Percentiles rank a stretch among this genome's conserved stretches.
Conservation (phyloP, 2,797 vertebrate genomes). For the Enteromius unitaeniatus region DNA sequence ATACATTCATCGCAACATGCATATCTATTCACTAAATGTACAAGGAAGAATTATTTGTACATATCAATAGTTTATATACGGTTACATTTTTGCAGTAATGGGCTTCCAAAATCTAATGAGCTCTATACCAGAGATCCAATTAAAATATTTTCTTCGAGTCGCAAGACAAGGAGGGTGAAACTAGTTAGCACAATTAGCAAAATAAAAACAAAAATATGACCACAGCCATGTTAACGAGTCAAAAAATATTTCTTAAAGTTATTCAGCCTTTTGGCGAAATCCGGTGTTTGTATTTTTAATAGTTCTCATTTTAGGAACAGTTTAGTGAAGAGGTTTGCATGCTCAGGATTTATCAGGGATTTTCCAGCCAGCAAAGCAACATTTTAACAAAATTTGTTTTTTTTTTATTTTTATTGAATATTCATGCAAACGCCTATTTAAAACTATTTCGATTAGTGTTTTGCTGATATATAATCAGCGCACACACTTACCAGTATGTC, state of each 20-base stretch:
- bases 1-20: not conserved
- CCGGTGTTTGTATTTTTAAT: too few relatives aligned
- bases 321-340: too few relatives aligned
- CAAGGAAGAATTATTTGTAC: not conserved
- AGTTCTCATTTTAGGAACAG: too few relatives aligned
- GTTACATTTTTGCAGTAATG: not conserved
- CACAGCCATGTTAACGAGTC: not conserved
- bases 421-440: too few relatives aligned
- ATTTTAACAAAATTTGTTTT: too few relatives aligned
- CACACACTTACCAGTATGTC: slow-evolving; percentile 54
- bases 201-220: not conserved
- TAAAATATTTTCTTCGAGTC: not conserved
- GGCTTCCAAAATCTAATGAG: not conserved
- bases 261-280: not conserved
- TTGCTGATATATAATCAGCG: not conserved
- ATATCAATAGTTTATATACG: not conserved
- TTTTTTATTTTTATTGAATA: too few relatives aligned
- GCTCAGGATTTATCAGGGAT: too few relatives aligned
- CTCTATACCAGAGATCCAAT: not conserved
- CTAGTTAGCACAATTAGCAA: not conserved
- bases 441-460: not conserved
- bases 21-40: slow-evolving; percentile 26
- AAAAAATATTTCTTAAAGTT: not conserved
- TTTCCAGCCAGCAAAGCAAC: too few relatives aligned
- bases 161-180: not conserved